Evolutionary conservation across 2,888 invertebrate species (phyloP), one percentile per base, ranked within the genome.

Genomic region (Drepanosiphum platanoidis): DNA sequence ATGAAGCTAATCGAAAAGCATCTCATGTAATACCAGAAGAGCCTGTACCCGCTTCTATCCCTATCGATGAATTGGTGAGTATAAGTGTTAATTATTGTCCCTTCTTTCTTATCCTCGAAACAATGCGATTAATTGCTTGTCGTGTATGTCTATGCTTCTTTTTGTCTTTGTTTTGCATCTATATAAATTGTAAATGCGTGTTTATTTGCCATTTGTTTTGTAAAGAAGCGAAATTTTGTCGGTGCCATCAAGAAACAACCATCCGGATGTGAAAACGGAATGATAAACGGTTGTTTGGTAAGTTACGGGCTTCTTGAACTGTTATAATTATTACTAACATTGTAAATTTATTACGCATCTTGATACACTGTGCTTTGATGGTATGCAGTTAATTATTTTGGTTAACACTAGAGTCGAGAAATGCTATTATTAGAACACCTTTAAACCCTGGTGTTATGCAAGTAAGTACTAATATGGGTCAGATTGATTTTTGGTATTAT

Each of bases 51-150:
- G 90, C 91, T 86, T 90, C 91, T 86, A 90, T 91, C 86, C 90
- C 91, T 87, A 91, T 91, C 88, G 90, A 90, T 89, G 90, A 91
- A 88, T 89, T 91, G 90, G 91, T 91, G 89, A 90, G 91, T 89
- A 87, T 39, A 52, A 79, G 70, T 39, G 15, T 68, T 74, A 72
- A 64, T 72, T 77, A 46, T 71, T 86, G 77, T 77, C 15, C 36
- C n/a, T 34, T 0, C 13, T 4, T 72, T n/a, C 15, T 18, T 18
- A 15, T 61, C 30, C n/a, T 72, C 30, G 68, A 61, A 86, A 58
- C 58, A 27, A 71, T 61, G 74, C 22, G 15, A 68, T 74, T 46
- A 74, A 27, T 46, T 66, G 36, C 72, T 58, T 78, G 15, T 39
- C 27, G n/a, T 83, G 72, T 83, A 34, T 70, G 34, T 78, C 18